A percentile compares a stretch with the other conserved stretches of the same genome.
Evolutionary conservation across 2,113 vertebrate species (phyloP).

Genomic region (Rafetus swinhoei): DNA sequence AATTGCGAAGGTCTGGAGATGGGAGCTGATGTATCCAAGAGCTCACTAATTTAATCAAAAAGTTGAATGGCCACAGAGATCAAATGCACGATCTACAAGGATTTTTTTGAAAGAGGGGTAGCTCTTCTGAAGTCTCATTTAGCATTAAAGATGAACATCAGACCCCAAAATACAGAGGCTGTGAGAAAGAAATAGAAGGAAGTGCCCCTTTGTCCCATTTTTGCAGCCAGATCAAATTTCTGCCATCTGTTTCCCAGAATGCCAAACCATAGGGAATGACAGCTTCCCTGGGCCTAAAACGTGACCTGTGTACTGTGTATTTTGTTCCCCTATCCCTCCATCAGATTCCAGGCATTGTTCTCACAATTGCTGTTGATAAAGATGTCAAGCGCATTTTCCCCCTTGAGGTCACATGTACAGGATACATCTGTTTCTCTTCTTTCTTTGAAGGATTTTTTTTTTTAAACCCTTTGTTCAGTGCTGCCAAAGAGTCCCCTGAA

Average conservation of each 20-base stretch:
- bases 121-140: background rate
- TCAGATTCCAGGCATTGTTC: background rate
- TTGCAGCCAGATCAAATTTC: background rate
- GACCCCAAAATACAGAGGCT: background rate
- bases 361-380: background rate
- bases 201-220: background rate
- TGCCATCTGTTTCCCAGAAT: background rate
- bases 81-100: background rate
- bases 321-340: background rate
- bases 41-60: slow-evolving; percentile 15
- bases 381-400: background rate
- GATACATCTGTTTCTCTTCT: slow-evolving; percentile 46
- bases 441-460: background rate
- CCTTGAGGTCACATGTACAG: slow-evolving; percentile 15
- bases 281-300: background rate
- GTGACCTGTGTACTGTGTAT: background rate
- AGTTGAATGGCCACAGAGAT: background rate
- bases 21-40: slow-evolving; percentile 13
- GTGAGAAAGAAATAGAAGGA: background rate
- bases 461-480: background rate
- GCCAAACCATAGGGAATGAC: background rate
- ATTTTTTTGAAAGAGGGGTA: background rate
- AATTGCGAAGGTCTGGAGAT: background rate
- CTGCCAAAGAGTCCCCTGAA: slow-evolving; percentile 35
- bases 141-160: background rate